A percentile compares a stretch with the other conserved stretches of the same genome.
phyloP scores from a whole-genome alignment of 1,140 invertebrate species.

The Drosophila pectinifera region DNA sequence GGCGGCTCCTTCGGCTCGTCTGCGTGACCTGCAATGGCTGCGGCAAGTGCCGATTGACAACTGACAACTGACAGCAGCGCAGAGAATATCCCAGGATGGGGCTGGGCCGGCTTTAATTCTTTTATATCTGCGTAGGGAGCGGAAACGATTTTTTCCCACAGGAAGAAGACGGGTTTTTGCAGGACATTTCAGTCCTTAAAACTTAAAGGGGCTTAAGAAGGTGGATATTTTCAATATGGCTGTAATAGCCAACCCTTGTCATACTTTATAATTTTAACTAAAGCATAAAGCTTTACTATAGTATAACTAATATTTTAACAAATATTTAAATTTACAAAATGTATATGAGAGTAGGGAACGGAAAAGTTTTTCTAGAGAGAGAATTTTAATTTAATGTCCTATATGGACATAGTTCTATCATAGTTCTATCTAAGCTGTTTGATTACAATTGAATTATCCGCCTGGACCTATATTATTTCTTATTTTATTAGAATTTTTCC shows the following conservation, averaged over 20 bases:
- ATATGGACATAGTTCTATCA: no score
- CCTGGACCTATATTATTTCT: no score
- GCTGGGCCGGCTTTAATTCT: slow-evolving; percentile 12
- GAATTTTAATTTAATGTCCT: no score
- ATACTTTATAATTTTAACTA: no score
- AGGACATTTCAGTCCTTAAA: slow-evolving; percentile 8
- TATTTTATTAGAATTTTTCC: no score
- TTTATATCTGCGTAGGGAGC: slow-evolving; percentile 4
- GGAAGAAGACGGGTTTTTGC: neutral
- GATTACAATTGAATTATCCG: no score
- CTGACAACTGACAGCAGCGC: slow-evolving; percentile 25
- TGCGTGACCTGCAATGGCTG: slow-evolving; percentile 51
- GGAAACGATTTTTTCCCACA: slow-evolving; percentile 2
- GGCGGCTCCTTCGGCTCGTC: slow-evolving; percentile 37
- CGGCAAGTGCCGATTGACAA: slow-evolving; percentile 49
- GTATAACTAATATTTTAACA: neutral
- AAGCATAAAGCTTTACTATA: neutral
- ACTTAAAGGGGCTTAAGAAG: neutral
- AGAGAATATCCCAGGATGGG: slow-evolving; percentile 8
- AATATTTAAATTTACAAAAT: no score
- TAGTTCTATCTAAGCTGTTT: no score
- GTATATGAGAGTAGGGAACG: no score
- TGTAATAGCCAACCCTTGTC: no score
- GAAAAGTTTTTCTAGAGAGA: no score
- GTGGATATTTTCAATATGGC: neutral